Evolutionary conservation across 2,888 invertebrate genomes (phyloP).

Genomic region (Megastigmus dorsalis): DNA sequence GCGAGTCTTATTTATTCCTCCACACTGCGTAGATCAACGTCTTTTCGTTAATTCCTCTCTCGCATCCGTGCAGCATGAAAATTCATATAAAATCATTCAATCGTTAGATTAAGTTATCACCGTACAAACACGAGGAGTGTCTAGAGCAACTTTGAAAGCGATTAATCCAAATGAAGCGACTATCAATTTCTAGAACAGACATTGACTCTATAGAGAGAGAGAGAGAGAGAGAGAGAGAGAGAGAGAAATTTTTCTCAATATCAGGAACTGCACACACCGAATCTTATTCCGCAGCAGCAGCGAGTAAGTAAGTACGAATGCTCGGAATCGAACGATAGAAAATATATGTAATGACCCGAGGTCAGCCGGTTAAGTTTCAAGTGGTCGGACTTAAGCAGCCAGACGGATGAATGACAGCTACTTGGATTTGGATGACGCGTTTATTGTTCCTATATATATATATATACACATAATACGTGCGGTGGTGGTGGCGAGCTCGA

Average conservation of each 20-base stretch:
- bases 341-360: constrained; percentile 38
- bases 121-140: no score
- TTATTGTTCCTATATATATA: no score
- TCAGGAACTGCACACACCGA: neutral
- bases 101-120: no score
- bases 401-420: constrained; percentile 25
- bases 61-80: neutral
- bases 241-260: constrained; percentile 13
- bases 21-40: no score
- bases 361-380: constrained; percentile 42
- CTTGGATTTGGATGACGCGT: neutral
- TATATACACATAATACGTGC: neutral
- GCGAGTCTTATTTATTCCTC: no score
- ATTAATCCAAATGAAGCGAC: constrained; percentile 33
- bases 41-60: no score
- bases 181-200: constrained; percentile 28
- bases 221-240: no score
- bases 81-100: neutral
- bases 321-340: neutral
- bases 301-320: no score
- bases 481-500: neutral
- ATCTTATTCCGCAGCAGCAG: neutral
- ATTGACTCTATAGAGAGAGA: no score
- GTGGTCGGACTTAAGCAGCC: neutral
- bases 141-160: constrained; percentile 17